Conservation (phyloP, 2,797 vertebrate genomes). For the Sorex maritimensis region DNA sequence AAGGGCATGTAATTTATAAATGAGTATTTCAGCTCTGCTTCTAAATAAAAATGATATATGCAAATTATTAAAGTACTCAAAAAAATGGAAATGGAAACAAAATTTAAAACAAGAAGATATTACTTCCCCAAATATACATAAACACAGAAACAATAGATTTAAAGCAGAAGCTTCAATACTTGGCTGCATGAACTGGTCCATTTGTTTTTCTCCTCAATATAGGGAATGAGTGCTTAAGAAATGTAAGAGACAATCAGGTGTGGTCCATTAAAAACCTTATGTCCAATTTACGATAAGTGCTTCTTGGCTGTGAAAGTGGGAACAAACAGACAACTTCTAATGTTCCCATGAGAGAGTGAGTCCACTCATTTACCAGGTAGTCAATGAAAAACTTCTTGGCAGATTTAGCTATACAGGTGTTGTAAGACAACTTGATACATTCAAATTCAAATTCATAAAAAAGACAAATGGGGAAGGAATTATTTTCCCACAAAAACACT, state of each 20-base stretch:
- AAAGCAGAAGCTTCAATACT: constrained; percentile 3
- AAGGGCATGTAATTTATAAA: neutral
- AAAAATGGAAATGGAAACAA: constrained; percentile 62
- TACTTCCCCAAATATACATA: constrained; percentile 35
- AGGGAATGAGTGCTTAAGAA: neutral
- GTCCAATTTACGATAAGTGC: constrained; percentile 29
- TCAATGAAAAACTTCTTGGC: constrained; percentile 72
- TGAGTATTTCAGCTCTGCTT: constrained; percentile 33
- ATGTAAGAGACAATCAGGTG: neutral
- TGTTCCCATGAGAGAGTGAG: constrained; percentile 12
- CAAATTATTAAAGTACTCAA: constrained; percentile 69
- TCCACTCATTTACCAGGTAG: neutral
- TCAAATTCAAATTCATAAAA: constrained; percentile 74
- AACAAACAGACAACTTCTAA: constrained; percentile 46
- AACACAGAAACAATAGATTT: constrained; percentile 59
- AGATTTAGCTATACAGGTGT: constrained; percentile 61
- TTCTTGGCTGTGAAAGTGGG: constrained; percentile 51
- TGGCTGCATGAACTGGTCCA: neutral
- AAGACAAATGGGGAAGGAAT: constrained; percentile 43
- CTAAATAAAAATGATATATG: constrained; percentile 58
- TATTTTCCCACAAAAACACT: constrained; percentile 67
- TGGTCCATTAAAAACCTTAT: constrained; percentile 49
- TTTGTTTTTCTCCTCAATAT: constrained; percentile 49
- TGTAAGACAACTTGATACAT: constrained; percentile 65
- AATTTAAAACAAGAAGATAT: constrained; percentile 26